Evolutionary conservation across 53 echinoderm and acorn worm genomes (phyloP).

Genomic region (Henricia sp.): DNA sequence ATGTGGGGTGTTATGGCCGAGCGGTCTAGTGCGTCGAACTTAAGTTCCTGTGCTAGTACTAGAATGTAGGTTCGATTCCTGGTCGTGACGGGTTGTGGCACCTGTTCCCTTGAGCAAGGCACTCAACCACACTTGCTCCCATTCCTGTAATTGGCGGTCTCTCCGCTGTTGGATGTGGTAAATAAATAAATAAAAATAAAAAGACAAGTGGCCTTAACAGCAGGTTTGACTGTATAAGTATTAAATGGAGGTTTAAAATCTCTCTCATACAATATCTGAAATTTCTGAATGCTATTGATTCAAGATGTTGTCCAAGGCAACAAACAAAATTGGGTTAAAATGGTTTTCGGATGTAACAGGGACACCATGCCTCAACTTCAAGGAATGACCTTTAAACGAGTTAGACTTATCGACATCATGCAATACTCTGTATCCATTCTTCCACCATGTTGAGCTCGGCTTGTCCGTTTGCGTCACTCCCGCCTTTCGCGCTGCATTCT

Average conservation of each 20-base stretch:
- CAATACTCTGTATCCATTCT: conserved; percentile 81
- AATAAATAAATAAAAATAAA: too few species aligned
- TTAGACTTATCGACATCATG: conserved; percentile 3
- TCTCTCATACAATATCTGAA: background rate
- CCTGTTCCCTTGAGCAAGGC: too few species aligned
- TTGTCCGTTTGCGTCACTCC: conserved; percentile 43
- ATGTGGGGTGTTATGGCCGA: too few species aligned
- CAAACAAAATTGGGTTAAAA: background rate
- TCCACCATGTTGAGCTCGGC: conserved; percentile 69
- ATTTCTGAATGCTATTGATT: too few species aligned
- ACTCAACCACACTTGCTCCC: too few species aligned
- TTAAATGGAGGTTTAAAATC: background rate
- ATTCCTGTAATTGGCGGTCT: too few species aligned
- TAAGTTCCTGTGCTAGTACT: too few species aligned
- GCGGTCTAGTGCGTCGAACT: too few species aligned
- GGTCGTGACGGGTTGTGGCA: too few species aligned
- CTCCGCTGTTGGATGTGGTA: too few species aligned
- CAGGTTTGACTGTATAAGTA: too few species aligned
- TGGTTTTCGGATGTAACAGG: background rate
- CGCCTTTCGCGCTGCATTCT: conserved; percentile 83
- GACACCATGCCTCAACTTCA: background rate
- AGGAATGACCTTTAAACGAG: background rate
- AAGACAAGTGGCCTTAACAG: background rate
- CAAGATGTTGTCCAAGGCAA: background rate
- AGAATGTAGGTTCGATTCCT: too few species aligned